Evolutionary conservation across 2,113 vertebrate species (phyloP).

Genomic region (Austrofundulus limnaeus): DNA sequence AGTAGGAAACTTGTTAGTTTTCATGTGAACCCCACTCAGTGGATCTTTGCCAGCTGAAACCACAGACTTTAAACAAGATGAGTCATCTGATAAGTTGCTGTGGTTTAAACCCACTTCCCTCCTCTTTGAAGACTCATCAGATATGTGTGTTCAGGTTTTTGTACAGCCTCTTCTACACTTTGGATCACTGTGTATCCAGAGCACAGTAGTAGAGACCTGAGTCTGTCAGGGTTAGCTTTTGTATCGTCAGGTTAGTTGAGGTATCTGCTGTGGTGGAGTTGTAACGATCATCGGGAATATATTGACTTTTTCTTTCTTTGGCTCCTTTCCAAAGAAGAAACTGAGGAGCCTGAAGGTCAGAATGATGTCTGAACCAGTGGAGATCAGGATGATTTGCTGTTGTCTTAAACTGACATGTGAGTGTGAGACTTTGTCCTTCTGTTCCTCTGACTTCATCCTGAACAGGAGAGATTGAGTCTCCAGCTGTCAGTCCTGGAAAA

Average conservation of each 20-base stretch:
- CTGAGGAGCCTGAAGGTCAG: slow-evolving; percentile 34
- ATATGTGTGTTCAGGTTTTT: slow-evolving; percentile 19
- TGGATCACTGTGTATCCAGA: neutral
- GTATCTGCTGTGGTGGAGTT: fast-evolving
- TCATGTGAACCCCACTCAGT: too few species aligned
- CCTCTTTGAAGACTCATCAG: slow-evolving; percentile 20
- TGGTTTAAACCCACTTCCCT: slow-evolving; percentile 33
- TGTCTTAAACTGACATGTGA: slow-evolving; percentile 13
- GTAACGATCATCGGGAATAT: neutral
- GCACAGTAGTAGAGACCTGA: slow-evolving; percentile 1
- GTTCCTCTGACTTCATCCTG: neutral
- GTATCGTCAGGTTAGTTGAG: neutral
- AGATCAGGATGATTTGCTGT: fast-evolving
- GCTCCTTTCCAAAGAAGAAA: slow-evolving; percentile 22
- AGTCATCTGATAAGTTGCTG: neutral
- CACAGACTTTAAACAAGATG: too few species aligned
- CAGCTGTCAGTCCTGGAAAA: slow-evolving; percentile 1
- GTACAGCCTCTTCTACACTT: neutral
- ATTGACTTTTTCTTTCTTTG: fast-evolving
- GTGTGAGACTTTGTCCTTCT: slow-evolving; percentile 40
- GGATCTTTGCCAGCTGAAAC: too few species aligned
- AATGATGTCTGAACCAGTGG: slow-evolving; percentile 40
- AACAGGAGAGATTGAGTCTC: slow-evolving; percentile 4
- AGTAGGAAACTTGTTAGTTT: too few species aligned
- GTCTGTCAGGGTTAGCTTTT: too few species aligned